A percentile compares a stretch with the other conserved stretches of the same genome.
phyloP scores from a whole-genome alignment of 2,888 invertebrate species.

The Zelleria hepariella region DNA sequence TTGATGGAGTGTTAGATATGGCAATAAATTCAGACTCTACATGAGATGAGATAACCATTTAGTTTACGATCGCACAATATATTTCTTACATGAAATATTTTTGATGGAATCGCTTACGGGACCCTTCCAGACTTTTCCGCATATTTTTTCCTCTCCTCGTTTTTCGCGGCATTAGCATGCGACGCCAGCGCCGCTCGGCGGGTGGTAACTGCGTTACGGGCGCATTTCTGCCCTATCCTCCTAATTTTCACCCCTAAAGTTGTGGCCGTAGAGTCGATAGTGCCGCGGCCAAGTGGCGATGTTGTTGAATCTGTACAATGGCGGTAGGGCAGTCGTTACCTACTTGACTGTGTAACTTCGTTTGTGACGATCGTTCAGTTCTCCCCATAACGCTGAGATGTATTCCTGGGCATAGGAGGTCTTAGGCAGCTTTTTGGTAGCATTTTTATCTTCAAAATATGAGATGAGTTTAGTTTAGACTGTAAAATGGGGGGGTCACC shows the following conservation, averaged over 20 bases:
- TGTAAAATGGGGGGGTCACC: too few relatives aligned
- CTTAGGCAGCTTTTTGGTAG: too few relatives aligned
- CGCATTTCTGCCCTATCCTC: background rate
- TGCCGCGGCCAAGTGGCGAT: background rate
- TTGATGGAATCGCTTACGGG: background rate
- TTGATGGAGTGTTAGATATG: too few relatives aligned
- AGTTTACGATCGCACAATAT: too few relatives aligned
- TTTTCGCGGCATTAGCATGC: conserved; percentile 47
- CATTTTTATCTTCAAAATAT: too few relatives aligned
- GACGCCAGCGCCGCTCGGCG: conserved; percentile 29
- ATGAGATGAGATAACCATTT: too few relatives aligned
- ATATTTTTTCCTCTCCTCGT: conserved; percentile 25
- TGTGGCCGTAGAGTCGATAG: background rate
- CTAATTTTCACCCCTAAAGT: background rate
- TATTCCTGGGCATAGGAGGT: background rate
- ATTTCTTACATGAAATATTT: too few relatives aligned
- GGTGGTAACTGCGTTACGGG: conserved; percentile 52
- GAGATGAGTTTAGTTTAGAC: too few relatives aligned
- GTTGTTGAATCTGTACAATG: conserved; percentile 14
- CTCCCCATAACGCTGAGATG: background rate
- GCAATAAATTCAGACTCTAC: too few relatives aligned
- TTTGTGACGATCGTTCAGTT: conserved; percentile 35
- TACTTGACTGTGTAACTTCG: conserved; percentile 71
- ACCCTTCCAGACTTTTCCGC: background rate
- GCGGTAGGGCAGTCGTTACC: conserved; percentile 53